Evolutionary conservation across 2,888 invertebrate genomes (phyloP).

Genomic region (Ceramica pisi): DNA sequence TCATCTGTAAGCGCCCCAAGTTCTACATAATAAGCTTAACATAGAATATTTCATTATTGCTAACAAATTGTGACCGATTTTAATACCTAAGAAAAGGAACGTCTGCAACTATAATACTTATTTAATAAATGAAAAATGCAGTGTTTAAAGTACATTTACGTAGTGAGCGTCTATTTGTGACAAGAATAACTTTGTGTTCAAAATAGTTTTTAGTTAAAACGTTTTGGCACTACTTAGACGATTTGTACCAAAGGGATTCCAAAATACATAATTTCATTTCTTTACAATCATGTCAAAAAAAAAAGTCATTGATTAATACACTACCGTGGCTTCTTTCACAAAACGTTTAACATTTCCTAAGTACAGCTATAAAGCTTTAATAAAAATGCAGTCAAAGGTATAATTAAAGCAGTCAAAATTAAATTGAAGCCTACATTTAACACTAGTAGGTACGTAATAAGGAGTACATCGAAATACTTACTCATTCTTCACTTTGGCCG

Average conservation of each 20-base stretch:
- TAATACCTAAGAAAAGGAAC: constrained; percentile 42
- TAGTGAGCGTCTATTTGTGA: constrained; percentile 54
- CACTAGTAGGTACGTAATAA: constrained; percentile 45
- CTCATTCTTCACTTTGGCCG: constrained; percentile 58
- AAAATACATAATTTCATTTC: constrained; percentile 44
- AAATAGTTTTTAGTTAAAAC: constrained; percentile 10
- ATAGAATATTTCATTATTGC: constrained; percentile 25
- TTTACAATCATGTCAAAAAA: constrained; percentile 34
- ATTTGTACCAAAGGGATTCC: constrained; percentile 44
- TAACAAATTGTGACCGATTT: constrained; percentile 35
- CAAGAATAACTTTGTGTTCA: constrained; percentile 30
- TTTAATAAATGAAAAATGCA: constrained; percentile 6
- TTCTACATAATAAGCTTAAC: constrained; percentile 25
- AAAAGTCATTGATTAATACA: constrained; percentile 24
- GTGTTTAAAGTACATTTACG: constrained; percentile 1
- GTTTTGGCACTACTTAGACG: constrained; percentile 59
- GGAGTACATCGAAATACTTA: constrained; percentile 45
- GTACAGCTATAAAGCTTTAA: constrained; percentile 58
- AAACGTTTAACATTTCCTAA: constrained; percentile 49
- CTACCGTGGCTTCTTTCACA: constrained; percentile 13
- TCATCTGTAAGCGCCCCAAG: constrained; percentile 2
- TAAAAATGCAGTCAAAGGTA: constrained; percentile 71
- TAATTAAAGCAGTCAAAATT: constrained; percentile 73
- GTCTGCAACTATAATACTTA: constrained; percentile 32
- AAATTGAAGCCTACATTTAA: constrained; percentile 50